phyloP scores from a whole-genome alignment of 2,888 invertebrate genomes.

The Macrophya annulata region DNA sequence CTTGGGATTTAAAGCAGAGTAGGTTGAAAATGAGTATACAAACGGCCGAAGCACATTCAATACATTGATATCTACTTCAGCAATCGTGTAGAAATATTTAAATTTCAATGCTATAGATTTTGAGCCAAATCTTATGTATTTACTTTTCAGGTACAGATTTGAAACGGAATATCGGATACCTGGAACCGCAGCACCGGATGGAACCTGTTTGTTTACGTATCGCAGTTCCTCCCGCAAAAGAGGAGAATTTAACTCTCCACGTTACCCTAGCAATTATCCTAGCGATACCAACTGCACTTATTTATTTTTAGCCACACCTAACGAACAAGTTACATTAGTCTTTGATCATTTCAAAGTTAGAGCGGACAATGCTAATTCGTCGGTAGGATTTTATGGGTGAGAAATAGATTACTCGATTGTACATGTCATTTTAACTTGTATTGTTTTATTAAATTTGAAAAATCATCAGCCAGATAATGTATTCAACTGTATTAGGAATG shows the following conservation, averaged over 20 bases:
- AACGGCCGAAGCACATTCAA: too few species aligned
- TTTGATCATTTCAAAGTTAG: conserved; percentile 96
- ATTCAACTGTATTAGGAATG: neutral
- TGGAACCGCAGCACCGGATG: conserved; percentile 95
- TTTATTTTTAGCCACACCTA: conserved; percentile 91
- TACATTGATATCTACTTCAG: neutral
- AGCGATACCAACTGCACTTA: conserved; percentile 97
- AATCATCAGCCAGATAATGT: neutral
- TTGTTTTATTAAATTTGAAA: neutral
- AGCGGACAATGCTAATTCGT: conserved; percentile 90
- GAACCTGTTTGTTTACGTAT: conserved; percentile 95
- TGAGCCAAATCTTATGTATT: conserved; percentile 83
- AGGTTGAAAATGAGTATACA: conserved; percentile 48
- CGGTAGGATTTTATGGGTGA: conserved; percentile 89
- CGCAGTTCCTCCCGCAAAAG: conserved; percentile 92
- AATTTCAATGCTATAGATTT: conserved; percentile 77
- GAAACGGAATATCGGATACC: conserved; percentile 94
- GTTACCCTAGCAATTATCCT: conserved; percentile 98
- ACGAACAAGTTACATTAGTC: conserved; percentile 94
- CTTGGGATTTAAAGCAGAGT: conserved; percentile 94
- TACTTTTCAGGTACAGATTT: conserved; percentile 78
- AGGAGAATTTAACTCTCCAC: conserved; percentile 97
- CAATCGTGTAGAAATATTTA: conserved; percentile 77
- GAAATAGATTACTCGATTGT: conserved; percentile 61
- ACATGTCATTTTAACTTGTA: neutral